Evolutionary conservation across 2,797 vertebrate species (phyloP).

Genomic region (Tokudaia tokunoshimensis): DNA sequence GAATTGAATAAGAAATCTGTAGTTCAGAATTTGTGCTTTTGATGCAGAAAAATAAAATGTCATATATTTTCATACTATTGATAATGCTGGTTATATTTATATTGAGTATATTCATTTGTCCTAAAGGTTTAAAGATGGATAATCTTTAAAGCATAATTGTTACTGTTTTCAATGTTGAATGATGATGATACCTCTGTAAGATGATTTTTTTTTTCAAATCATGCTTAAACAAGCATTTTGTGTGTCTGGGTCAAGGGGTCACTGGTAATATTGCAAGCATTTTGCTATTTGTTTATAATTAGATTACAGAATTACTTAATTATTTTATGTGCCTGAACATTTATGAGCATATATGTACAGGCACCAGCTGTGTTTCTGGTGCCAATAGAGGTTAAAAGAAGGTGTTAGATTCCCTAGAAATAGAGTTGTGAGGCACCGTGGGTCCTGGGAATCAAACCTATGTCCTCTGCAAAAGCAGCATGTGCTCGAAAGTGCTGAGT

Average conservation of each 20-base stretch:
- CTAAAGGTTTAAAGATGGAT: background rate
- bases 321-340: background rate
- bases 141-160: background rate
- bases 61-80: background rate
- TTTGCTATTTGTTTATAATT: background rate
- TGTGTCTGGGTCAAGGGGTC: rapidly evolving
- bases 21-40: background rate
- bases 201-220: background rate
- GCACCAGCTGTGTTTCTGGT: background rate
- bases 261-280: background rate
- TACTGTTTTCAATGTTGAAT: background rate
- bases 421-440: background rate
- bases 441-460: background rate
- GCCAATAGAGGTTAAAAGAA: background rate
- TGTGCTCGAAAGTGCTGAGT: background rate
- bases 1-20: background rate
- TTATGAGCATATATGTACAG: background rate
- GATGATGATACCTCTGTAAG: background rate
- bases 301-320: background rate
- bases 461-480: too few species aligned
- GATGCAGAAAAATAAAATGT: background rate
- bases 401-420: background rate
- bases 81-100: background rate
- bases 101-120: background rate
- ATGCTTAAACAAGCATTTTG: background rate